Conservation (phyloP, 2,113 vertebrate species). For the Nyctibius bracteatus region DNA sequence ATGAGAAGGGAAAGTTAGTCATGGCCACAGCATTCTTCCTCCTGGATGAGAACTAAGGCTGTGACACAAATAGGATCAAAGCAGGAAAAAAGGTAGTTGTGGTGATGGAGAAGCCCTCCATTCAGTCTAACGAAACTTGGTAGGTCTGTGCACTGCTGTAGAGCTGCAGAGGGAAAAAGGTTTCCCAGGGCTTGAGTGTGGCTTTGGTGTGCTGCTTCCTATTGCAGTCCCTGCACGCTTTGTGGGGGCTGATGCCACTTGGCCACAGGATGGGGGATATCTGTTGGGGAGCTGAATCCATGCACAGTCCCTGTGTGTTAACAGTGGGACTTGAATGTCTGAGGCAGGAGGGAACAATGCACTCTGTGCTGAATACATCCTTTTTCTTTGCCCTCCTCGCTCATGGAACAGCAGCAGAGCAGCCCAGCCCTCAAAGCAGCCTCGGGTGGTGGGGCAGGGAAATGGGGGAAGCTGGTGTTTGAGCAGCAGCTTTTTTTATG, state of each 20-base stretch:
- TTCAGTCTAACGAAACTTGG: not conserved
- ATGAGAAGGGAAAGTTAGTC: not conserved
- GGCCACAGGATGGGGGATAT: rapidly evolving
- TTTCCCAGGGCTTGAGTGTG: rapidly evolving
- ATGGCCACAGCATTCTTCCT: not conserved
- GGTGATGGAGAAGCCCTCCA: not conserved
- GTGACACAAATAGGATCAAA: not conserved
- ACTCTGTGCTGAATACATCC: rapidly evolving
- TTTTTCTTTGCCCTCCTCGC: rapidly evolving
- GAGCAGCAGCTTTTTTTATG: not conserved
- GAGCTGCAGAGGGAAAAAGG: not conserved
- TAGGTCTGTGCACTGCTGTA: not conserved
- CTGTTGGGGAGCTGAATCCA: not conserved
- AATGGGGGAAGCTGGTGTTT: rapidly evolving
- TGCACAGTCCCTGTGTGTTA: no score
- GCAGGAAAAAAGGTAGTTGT: not conserved
- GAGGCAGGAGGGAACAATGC: rapidly evolving
- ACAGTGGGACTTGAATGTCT: rapidly evolving
- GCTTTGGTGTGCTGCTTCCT: not conserved
- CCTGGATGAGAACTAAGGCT: not conserved
- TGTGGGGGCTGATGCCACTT: not conserved
- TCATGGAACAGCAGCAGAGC: not conserved
- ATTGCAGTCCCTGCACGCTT: rapidly evolving
- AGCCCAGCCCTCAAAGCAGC: not conserved
- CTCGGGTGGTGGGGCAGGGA: rapidly evolving